Conservation (phyloP, 2,797 vertebrate species). For the Bovichtus diacanthus region DNA sequence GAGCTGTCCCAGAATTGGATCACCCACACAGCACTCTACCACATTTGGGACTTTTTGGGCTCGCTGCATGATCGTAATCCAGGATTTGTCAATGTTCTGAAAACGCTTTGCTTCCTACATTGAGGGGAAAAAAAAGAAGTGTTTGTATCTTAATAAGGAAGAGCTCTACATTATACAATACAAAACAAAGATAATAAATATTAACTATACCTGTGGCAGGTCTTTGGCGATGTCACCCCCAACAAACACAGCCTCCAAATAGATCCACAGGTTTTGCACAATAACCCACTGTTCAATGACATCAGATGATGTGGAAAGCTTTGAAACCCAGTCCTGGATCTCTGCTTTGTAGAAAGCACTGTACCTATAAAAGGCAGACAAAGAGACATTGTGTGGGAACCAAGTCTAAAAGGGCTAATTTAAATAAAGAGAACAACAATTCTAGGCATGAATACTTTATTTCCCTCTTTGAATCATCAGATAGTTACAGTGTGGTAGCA, state of each 20-base stretch:
- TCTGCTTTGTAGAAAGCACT: slow-evolving; percentile 90
- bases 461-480: slow-evolving; percentile 1
- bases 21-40: slow-evolving; percentile 91
- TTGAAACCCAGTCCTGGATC: slow-evolving; percentile 93
- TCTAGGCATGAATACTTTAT: background rate
- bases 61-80: slow-evolving; percentile 92
- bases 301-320: slow-evolving; percentile 90
- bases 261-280: slow-evolving; percentile 94
- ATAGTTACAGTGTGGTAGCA: background rate
- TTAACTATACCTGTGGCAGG: slow-evolving; percentile 89
- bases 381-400: background rate
- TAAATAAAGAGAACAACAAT: background rate
- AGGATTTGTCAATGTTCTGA: slow-evolving; percentile 93
- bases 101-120: slow-evolving; percentile 92
- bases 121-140: background rate
- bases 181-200: background rate
- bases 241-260: slow-evolving; percentile 94
- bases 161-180: background rate
- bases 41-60: slow-evolving; percentile 89
- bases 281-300: slow-evolving; percentile 93
- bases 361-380: slow-evolving; percentile 82
- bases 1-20: slow-evolving; percentile 88
- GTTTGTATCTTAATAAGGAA: background rate
- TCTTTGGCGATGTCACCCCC: slow-evolving; percentile 95
- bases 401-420: background rate